A percentile compares a stretch with the other conserved stretches of the same genome.
phyloP scores from a whole-genome alignment of 2,113 vertebrate species.

The Spilogale gracilis region DNA sequence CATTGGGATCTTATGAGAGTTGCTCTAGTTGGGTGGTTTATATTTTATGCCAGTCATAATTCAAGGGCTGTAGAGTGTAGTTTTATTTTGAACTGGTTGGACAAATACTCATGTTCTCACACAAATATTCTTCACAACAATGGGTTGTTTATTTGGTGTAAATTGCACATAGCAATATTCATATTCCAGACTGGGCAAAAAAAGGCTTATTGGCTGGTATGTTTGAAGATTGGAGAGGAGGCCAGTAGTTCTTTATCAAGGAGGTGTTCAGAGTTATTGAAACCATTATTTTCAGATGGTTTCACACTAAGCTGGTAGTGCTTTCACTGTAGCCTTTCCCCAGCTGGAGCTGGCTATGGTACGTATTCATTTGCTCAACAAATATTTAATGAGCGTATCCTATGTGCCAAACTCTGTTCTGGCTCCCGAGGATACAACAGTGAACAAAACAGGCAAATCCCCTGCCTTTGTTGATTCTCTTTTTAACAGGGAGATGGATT shows the following conservation, averaged over 20 bases:
- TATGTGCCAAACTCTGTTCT: background rate
- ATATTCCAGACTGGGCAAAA: background rate
- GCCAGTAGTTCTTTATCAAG: background rate
- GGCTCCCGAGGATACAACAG: background rate
- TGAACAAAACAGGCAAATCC: background rate
- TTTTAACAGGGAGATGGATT: background rate
- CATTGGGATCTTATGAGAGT: background rate
- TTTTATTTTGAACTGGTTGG: slow-evolving; percentile 36
- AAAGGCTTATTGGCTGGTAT: background rate
- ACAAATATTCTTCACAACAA: background rate
- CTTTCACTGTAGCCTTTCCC: background rate
- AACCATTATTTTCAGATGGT: background rate
- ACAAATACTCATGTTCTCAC: slow-evolving; percentile 12
- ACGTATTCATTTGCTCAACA: slow-evolving; percentile 14
- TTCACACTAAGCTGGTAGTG: background rate
- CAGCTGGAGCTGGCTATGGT: background rate
- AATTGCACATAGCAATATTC: slow-evolving; percentile 3
- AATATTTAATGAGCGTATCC: background rate
- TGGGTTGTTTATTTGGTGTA: background rate
- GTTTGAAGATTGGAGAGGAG: background rate
- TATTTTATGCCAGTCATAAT: slow-evolving; percentile 41
- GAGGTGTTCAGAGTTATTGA: background rate
- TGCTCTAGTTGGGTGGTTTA: background rate
- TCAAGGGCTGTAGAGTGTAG: background rate
- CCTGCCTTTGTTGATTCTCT: background rate